These are phyloP conservation scores for Acropora tenuis DNA, from an alignment of 64 coral and sea anemone genomes.

Conservation along the genomic window DNA sequence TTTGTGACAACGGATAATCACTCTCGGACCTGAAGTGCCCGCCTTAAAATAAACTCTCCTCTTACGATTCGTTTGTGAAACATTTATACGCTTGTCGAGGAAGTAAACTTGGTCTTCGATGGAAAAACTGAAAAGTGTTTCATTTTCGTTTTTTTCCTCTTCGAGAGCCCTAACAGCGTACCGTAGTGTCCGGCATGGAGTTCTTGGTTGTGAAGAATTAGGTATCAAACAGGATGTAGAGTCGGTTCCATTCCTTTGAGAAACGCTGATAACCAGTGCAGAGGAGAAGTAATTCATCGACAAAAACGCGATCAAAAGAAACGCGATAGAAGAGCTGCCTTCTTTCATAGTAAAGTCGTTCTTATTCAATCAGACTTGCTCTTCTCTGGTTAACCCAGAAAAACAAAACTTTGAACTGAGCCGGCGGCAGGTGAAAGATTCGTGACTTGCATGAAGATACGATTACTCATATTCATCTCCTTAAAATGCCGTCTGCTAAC, in stretches of 20 bases:
- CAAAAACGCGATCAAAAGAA: background rate
- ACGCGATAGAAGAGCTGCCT: background rate
- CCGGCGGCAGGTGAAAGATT: no score
- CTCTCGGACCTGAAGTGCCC: background rate
- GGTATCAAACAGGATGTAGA: background rate
- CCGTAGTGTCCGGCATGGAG: background rate
- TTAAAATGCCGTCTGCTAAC: no score
- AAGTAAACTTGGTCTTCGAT: constrained; percentile 34
- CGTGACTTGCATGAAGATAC: no score
- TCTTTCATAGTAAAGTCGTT: background rate
- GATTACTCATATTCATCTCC: no score
- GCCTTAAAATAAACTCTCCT: constrained; percentile 28
- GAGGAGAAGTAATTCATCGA: background rate
- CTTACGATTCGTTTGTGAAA: constrained; percentile 4
- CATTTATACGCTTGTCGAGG: background rate
- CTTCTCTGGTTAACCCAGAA: no score
- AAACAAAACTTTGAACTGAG: no score
- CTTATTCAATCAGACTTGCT: background rate
- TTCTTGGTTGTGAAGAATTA: background rate
- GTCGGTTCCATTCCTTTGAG: background rate
- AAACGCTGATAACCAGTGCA: background rate
- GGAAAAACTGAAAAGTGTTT: constrained; percentile 34
- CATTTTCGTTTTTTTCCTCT: background rate
- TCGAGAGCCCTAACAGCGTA: constrained; percentile 1
- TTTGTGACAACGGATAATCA: constrained; percentile 2